Percentiles rank a stretch among this genome's conserved stretches.
Evolutionary conservation across 2,888 invertebrate species (phyloP).

Genomic region (Leptopterna dolabrata): DNA sequence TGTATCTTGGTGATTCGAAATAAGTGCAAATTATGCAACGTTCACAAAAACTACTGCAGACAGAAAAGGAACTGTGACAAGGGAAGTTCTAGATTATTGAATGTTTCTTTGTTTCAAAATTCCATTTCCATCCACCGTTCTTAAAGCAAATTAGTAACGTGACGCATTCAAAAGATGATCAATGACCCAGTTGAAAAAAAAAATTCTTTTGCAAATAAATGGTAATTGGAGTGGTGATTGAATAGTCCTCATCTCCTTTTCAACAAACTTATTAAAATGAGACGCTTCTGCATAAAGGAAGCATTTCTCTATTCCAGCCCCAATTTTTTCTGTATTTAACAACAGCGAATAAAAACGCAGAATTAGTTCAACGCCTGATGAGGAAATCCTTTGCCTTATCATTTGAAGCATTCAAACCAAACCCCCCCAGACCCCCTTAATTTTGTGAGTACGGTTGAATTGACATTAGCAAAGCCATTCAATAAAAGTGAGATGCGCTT

Average conservation of each 20-base stretch:
- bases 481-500: constrained; percentile 40
- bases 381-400: constrained; percentile 39
- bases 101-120: too few relatives aligned
- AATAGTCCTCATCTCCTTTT: constrained; percentile 9
- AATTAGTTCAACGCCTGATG: constrained; percentile 52
- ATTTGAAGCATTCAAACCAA: constrained; percentile 33
- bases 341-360: constrained; percentile 34
- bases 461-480: constrained; percentile 53
- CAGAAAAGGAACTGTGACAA: too few relatives aligned
- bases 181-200: not conserved
- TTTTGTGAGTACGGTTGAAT: constrained; percentile 50
- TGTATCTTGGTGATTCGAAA: too few relatives aligned
- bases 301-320: not conserved
- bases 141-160: too few relatives aligned
- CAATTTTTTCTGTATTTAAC: constrained; percentile 18
- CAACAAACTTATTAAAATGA: constrained; percentile 15
- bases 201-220: not conserved
- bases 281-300: not conserved
- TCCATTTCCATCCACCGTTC: too few relatives aligned
- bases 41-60: too few relatives aligned
- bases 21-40: too few relatives aligned
- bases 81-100: too few relatives aligned
- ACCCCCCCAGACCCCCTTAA: constrained; percentile 29
- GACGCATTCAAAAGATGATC: not conserved
- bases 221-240: constrained; percentile 2